Base-by-base conservation (phyloP, 2,888 invertebrate genomes). In the Helleia helle region DNA sequence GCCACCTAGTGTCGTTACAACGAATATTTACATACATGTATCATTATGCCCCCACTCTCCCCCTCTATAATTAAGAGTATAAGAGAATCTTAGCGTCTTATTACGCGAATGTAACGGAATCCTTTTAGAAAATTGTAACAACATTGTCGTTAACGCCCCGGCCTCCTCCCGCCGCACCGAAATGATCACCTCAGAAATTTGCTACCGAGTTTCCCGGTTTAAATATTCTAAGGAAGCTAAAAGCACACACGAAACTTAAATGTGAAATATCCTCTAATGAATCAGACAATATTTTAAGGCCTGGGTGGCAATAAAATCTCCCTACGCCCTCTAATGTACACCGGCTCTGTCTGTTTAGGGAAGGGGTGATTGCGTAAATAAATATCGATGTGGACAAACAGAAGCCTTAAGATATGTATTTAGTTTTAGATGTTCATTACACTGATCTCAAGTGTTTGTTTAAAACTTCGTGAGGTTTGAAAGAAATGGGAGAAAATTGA, bases 231-330 rank as follows among this genome's bases (percentile, higher is more conserved):
- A 61, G 64, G 62, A 65, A 65, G 69, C 66, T 62, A 65, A 69
- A 64, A 69, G 70, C 72, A 72, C 71, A 71, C 73, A 65, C 69
- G 71, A 74, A 81, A 83, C 77, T 81, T 81, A 79, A 79, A 83
- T 77, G 81, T 75, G 74, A 72, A 79, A 81, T 80, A 83, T 79
- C 71, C 81, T 74, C 81, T 83, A 84, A 84, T 83, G 83, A 84
- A 84, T 84, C 84, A 84, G 84, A 80, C 83, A 83, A 84, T 83
- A 84, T 84, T 84, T 84, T 83, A 83, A 81, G 79, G 74, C 68
- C 70, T 58, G 76, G 77, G 71, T 52, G 81, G 83, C 76, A 79
- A 83, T 84, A 83, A 84, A 81, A 76, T 58, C 75, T 70, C 76
- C 76, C 70, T 54, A 62, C 71, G 54, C 71, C 74, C 71, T 63